A percentile compares a stretch with the other conserved stretches of the same genome.
Conservation (phyloP, 2,888 invertebrate species). For the Melinaea marsaeus region DNA sequence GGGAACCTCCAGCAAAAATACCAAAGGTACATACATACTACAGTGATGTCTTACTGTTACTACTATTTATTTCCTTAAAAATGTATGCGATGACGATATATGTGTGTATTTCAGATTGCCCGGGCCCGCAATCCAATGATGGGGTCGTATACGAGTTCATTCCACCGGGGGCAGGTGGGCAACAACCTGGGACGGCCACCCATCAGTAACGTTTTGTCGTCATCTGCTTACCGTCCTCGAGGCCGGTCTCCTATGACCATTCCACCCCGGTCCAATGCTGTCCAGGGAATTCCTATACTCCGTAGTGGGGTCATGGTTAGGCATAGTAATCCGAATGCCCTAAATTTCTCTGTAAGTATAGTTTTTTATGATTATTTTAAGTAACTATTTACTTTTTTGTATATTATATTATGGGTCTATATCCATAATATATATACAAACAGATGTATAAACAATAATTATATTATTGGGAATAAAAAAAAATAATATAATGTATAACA, state of each 20-base stretch:
- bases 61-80: not conserved
- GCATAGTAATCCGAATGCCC: conserved; percentile 75
- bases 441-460: no score
- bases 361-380: not conserved
- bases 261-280: conserved; percentile 39
- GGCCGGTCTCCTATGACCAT: conserved; percentile 50
- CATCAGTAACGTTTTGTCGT: conserved; percentile 38
- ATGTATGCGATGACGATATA: conserved; percentile 6
- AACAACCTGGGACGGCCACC: conserved; percentile 48
- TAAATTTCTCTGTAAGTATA: conserved; percentile 37
- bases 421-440: no score
- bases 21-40: conserved; percentile 77
- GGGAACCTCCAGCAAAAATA: conserved; percentile 96
- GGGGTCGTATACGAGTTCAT: conserved; percentile 53
- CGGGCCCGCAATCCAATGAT: conserved; percentile 55
- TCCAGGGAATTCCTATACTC: conserved; percentile 51
- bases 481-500: no score
- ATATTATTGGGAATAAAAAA: no score
- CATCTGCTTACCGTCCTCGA: conserved; percentile 45
- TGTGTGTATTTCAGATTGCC: conserved; percentile 44
- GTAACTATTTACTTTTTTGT: no score
- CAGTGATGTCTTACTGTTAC: no score
- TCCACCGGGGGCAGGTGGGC: conserved; percentile 61
- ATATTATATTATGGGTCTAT: no score
- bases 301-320: conserved; percentile 79